Base-by-base conservation (phyloP, 2,888 invertebrate genomes). In the Sesamia inferens region DNA sequence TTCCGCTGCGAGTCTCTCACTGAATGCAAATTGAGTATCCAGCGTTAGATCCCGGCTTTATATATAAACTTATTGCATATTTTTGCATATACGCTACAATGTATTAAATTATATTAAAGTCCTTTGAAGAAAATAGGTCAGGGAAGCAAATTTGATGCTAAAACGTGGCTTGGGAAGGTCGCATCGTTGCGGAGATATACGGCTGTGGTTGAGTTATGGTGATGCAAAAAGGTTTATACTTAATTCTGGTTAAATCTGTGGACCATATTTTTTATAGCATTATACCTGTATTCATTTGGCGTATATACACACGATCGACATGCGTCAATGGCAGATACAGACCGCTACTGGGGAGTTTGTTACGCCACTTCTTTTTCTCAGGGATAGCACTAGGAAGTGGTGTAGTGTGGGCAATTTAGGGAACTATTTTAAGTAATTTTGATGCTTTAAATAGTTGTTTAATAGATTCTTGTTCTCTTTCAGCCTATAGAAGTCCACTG, bases 11-110 rank as follows among this genome's bases (percentile, higher is more conserved):
- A 80, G 78, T 81, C 84, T 85, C 82, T 70, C 72, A 77, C 68
- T 87, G 90, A 89, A 90, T 90, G 89, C 90, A 90, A 90, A 90
- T 90, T 82, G 77, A 71, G 85, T 80, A 85, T 80, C 76, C 68
- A 78, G 68, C 80, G 80, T 79, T 80, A 85, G 82, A 68, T 82
- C 67, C 72, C 62, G 68, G 80, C 80, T 82, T 86, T 83, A 85
- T 85, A 78, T 79, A 85, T 84, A 78, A 86, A 86, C 84, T 86
- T 86, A 86, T 86, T 79, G 85, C 84, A 86, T 85, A 86, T 86
- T 86, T 86, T 86, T 85, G 80, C 86, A 86, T 85, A 83, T 77
- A 86, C 62, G 72, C 82, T 75, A 77, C 76, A 72, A 61, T 64
- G 66, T 81, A 86, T 86, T 85, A 82, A 79, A 84, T 82, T 85